Conservation (phyloP, 2,113 vertebrate species). For the Lepus timidus region DNA sequence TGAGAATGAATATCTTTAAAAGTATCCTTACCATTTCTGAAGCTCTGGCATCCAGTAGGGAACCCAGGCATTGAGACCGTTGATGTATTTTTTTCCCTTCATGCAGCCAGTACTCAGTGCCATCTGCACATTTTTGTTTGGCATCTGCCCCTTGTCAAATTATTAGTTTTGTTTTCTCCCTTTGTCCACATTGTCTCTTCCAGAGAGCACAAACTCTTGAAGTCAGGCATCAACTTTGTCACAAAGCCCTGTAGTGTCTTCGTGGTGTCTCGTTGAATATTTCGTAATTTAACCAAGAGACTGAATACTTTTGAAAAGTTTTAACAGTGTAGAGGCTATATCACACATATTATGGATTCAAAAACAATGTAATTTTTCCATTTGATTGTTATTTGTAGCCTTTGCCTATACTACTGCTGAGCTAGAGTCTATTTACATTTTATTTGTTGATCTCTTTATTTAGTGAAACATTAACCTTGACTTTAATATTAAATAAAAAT, state of each 20-base stretch:
- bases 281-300: neutral
- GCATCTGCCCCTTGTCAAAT: neutral
- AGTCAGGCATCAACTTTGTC: neutral
- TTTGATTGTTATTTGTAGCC: too few species aligned
- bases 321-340: neutral
- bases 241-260: neutral
- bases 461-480: too few species aligned
- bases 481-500: too few species aligned
- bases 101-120: too few species aligned
- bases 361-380: neutral
- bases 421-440: too few species aligned
- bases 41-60: too few species aligned
- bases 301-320: neutral
- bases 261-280: neutral
- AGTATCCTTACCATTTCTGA: neutral
- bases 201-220: neutral
- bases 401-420: too few species aligned
- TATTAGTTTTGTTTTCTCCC: neutral
- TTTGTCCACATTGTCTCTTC: neutral
- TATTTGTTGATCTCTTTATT: too few species aligned
- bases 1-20: neutral
- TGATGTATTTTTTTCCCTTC: neutral
- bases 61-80: accelerated
- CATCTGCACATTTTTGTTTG: neutral
- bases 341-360: neutral